Conservation (phyloP, 2,797 vertebrate genomes). For the Mus minutoides region DNA sequence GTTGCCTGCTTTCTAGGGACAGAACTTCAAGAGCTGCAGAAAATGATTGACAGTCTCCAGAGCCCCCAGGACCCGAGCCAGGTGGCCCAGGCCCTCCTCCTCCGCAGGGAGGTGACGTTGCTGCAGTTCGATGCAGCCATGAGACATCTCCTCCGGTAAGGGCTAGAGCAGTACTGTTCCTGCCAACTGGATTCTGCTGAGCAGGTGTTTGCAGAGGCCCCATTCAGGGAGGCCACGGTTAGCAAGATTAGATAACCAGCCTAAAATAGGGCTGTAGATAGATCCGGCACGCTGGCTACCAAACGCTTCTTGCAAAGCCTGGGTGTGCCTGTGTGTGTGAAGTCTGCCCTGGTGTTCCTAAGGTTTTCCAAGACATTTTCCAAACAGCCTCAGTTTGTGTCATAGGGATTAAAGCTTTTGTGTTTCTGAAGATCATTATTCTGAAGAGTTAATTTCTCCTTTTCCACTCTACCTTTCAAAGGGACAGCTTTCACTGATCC, state of each 20-base stretch:
- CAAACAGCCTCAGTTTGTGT: not conserved
- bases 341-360: not conserved
- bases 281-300: not conserved
- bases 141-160: constrained; percentile 85
- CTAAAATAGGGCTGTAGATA: constrained; percentile 45
- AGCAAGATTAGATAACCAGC: not conserved
- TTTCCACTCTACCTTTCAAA: constrained; percentile 30
- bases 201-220: not conserved
- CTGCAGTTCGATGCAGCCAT: constrained; percentile 87
- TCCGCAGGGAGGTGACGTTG: constrained; percentile 87
- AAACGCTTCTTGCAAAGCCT: not conserved
- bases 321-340: no score
- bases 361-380: constrained; percentile 50
- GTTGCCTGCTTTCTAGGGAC: constrained; percentile 76
- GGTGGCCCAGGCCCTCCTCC: constrained; percentile 83
- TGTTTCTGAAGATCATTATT: constrained; percentile 38
- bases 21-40: constrained; percentile 88
- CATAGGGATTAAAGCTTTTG: constrained; percentile 23
- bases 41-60: constrained; percentile 85
- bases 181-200: not conserved
- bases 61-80: constrained; percentile 83
- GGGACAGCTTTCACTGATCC: not conserved
- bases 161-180: not conserved
- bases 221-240: not conserved
- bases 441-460: not conserved